Evolutionary conservation across 2,113 vertebrate genomes (phyloP), one percentile per base, ranked within the genome.

Genomic region (Neogale vison): DNA sequence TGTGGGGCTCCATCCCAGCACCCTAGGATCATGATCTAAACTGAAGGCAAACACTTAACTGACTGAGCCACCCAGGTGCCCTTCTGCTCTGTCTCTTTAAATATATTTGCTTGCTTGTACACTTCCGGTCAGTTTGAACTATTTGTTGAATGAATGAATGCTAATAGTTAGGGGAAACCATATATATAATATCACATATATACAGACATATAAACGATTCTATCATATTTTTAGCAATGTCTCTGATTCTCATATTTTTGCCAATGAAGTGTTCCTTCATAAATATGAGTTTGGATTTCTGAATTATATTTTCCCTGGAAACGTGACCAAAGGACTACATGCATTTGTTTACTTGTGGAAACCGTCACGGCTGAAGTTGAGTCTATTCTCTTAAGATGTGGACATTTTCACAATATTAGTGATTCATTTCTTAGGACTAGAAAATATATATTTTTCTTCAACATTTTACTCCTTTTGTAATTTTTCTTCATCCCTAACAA

Each of bases 401-500:
- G 65, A 88, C 36, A 88, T 81, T 80, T 88, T 34, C 81, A 23
- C n/a, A 71, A 2, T 29, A 10, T 52, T 59, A 52, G 79, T 57
- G 24, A 85, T 88, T 91, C 8, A 91, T 93, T 95, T 82, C 74
- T 87, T 71, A 97, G 55, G 18, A 14, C 12, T 89, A 90, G 26
- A 34, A 95, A 76, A 26, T 26, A 34, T 23, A 13, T 29, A 36
- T 69, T 90, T 92, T 87, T 50, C 31, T 90, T 95, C 57, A 31
- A 42, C 8, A 55, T 82, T 92, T 93, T 77, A 67, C 14, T 79
- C 39, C 20, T 18, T 72, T 85, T 42, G 23, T 83, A 82, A 57
- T 63, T 97, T 96, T 85, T 77, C 61, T 74, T 86, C 93, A 47
- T 61, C 13, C n/a, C 13, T 84, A 61, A 42, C 29, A 74, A 11